Evolutionary conservation across 1,140 invertebrate species (phyloP), one percentile per base, ranked within the genome.

Genomic region (Drosophila yakuba): DNA sequence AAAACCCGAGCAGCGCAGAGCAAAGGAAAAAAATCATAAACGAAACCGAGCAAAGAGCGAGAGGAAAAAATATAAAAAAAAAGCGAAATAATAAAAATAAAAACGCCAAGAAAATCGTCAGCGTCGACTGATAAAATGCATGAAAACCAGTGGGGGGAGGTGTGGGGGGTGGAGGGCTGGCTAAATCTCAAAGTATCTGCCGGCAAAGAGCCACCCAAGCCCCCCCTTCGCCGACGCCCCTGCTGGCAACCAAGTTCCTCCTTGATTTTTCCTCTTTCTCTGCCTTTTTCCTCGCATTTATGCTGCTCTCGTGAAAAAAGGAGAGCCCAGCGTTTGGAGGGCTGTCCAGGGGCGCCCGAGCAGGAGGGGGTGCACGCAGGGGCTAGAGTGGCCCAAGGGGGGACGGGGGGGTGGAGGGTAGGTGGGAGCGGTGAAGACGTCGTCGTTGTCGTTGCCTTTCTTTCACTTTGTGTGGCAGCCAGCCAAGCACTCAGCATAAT

Each of bases 401-500:
- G 41, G 38, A 47, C n/a, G 7, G 45, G 11, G 5, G 28, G n/a
- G 4, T 4, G 10, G 20, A 23, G 39, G 23, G 15, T 1, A 3
- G 6, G 23, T n/a, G 50, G 51, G 20, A 48, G 44, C 45, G 68
- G 50, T 38, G 50, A 74, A 56, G 72, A 51, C 57, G 71, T 61
- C 35, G 62, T 41, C 52, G 72, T 75, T 56, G 67, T 44, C 64
- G 74, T 72, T 84, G 76, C 74, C 71, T 74, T 80, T 86, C 82
- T 86, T 86, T 86, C 82, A 86, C 82, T 86, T 86, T 86, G 83
- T 76, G 78, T 85, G 81, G 82, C 82, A 85, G 81, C 73, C 82
- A 85, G 81, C 81, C 81, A 85, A 85, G 82, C 82, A 86, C 83
- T 86, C 83, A 86, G 84, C 83, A 86, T 86, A 86, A 86, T 86